Evolutionary conservation across 2,113 vertebrate genomes (phyloP), one percentile per base, ranked within the genome.

Genomic region (Zapornia atra): DNA sequence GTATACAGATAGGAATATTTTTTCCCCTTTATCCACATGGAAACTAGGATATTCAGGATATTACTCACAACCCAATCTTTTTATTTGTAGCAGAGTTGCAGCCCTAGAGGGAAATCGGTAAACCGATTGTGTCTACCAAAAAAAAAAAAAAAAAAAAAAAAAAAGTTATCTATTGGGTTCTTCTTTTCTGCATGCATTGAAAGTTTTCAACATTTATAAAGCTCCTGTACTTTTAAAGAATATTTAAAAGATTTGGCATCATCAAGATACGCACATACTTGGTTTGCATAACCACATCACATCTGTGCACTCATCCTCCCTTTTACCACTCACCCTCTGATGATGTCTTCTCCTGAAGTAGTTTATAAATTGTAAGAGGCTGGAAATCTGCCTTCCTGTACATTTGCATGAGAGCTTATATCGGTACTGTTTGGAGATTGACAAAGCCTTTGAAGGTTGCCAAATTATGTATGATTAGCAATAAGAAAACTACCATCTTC

Each of bases 371-470:
- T 29, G 2, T 48, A 42, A 87, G n/a, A 5, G 38, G 19, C n/a
- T 82, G 22, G 15, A n/a, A 86, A 69, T 68, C 54, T 86, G 59
- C 12, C 34, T 82, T 59, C 71, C 54, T 20, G 11, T 51, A 34
- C 14, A 17, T 77, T 70, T 83, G 54, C 2, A 1, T 24, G 44
- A n/a, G 21, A 77, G 18, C 13, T 86, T 66, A 5, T 64, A 65
- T 54, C 28, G 33, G 31, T 12, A 15, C 31, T 50, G 7, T 77
- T 71, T 0, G 0, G 28, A 22, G 61, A 71, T 1, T 61, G 64
- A 56, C 9, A 60, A 76, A 71, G 44, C 12, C 24, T 96, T 72
- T 69, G 48, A 76, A 91, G 75, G 19, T 46, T 86, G 31, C 26
- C 46, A 14, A 40, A 33, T 59, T 65, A 66, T 48, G 15, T 61